Conservation (phyloP, 2,113 vertebrate species). For the Balaeniceps rex region DNA sequence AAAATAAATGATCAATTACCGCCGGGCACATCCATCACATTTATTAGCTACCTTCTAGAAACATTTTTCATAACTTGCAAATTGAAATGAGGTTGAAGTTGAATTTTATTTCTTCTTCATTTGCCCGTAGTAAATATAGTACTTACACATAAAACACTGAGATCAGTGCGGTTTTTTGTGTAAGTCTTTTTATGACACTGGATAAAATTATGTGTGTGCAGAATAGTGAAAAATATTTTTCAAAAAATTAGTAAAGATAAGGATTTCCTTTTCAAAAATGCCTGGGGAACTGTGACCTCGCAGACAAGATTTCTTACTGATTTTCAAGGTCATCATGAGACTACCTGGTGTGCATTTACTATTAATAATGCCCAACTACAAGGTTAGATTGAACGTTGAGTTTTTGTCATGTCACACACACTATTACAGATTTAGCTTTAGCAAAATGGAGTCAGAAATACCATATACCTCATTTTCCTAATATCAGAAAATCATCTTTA, state of each 20-base stretch:
- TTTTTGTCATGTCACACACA: neutral
- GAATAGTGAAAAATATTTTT: neutral
- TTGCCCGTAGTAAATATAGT: neutral
- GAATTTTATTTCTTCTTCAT: conserved; percentile 2
- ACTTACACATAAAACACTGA: neutral
- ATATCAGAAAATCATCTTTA: neutral
- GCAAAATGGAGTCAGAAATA: neutral
- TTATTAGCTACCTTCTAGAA: conserved; percentile 31
- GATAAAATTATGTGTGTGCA: neutral
- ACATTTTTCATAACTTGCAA: conserved; percentile 5
- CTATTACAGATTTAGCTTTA: neutral
- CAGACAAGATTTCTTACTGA: neutral
- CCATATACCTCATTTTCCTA: neutral
- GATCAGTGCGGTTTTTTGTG: neutral
- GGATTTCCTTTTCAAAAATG: neutral
- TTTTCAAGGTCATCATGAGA: neutral
- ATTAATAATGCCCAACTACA: neutral
- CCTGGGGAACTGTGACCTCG: neutral
- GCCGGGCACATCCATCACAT: neutral
- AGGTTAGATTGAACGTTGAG: neutral
- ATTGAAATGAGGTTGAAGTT: neutral
- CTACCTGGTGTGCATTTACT: neutral
- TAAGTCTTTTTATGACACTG: neutral
- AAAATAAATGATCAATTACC: neutral
- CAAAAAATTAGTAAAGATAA: neutral